Base-by-base conservation (phyloP, 2,888 invertebrate genomes). In the Alloscopus bannaensis region DNA sequence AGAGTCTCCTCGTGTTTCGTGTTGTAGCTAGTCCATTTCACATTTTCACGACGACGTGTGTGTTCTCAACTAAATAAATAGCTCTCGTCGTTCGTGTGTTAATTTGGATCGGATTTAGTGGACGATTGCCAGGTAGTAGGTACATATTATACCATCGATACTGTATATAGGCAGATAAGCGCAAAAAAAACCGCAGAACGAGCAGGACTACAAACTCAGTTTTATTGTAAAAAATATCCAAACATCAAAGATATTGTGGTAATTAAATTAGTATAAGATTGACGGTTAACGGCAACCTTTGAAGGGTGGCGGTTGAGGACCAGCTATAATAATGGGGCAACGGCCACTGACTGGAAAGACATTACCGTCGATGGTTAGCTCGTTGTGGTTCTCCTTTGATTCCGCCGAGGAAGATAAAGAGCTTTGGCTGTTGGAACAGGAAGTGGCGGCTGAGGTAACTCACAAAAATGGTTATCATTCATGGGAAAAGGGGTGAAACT, bases 371-470 rank as follows among this genome's bases (percentile, higher is more conserved):
- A n/a, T 84, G 1, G 52, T 83, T 3, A 82, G 81, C 62, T 65
- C 81, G 0, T 55, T 85, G 3, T 85, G 85, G 85, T 84, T 82
- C 40, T 81, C 81, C 0, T 85, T 85, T 50, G 85, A 85, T 47
- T 66, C 78, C 8, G 66, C 81, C 0, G 84, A 85, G 59, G 84
- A 85, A 26, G 85, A 85, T 42, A 85, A 84, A 55, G 85, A 85
- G 70, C 60, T 85, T 11, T 83, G 83, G 83, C 36, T 82, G 36
- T 68, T 85, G 50, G 85, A 85, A 68, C 83, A 84, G 52, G 85
- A 85, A 66, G 71, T 85, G 13, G 40, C 82, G 11, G 64, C 80
- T 47, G 84, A 85, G 28, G 85, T 84, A 65, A 75, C 60, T 62
- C 45, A 29, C 13, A 36, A 8, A 13, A 36, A 52, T 18, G 24